Base-by-base conservation (phyloP, 2,888 invertebrate genomes). In the Ptilodon capucinus region DNA sequence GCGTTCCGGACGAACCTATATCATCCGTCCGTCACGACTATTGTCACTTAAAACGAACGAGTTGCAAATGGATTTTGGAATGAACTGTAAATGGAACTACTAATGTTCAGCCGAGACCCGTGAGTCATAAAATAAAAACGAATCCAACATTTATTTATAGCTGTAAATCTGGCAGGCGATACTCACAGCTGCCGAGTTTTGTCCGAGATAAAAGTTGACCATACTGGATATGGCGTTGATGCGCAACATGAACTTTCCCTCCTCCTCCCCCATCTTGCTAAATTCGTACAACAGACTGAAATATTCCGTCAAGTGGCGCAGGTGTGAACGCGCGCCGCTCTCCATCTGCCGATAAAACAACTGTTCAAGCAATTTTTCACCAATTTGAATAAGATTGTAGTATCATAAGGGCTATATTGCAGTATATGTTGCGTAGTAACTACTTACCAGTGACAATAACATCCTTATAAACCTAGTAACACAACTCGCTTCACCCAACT, bases 211-310 rank as follows among this genome's bases (percentile, higher is more conserved):
- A 85, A 98, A 98, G 79, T 96, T 95, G 39, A 98, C 95, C 93
- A 98, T 96, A 46, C 95, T 95, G 49, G 96, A 95, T 57, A 98
- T 97, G 28, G 97, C 96, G 74, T 97, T 96, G 47, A 96, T 94
- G 19, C 96, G 93, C 57, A 98, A 92, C 70, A 98, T 91, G 85
- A 98, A 98, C 77, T 95, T 93, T 21, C 96, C 95, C 79, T 98
- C 98, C 68, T 97, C 97, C 57, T 97, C 97, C 0, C 98, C 98
- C 96, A 98, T 97, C 79, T 97, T 96, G 64, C 97, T 97, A 84
- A 98, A 98, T 81, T 98, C 98, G 78, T 97, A 95, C 54, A 98
- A 88, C 68, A 98, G 93, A 32, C 96, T 95, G 81, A 98, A 98
- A 84, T 97, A 98, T 81, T 98, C 98, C 0, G 97, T 96, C 57